These are phyloP conservation scores for Harpalus rubripes DNA, from an alignment of 2,888 invertebrate genomes.

Conservation along the genomic window DNA sequence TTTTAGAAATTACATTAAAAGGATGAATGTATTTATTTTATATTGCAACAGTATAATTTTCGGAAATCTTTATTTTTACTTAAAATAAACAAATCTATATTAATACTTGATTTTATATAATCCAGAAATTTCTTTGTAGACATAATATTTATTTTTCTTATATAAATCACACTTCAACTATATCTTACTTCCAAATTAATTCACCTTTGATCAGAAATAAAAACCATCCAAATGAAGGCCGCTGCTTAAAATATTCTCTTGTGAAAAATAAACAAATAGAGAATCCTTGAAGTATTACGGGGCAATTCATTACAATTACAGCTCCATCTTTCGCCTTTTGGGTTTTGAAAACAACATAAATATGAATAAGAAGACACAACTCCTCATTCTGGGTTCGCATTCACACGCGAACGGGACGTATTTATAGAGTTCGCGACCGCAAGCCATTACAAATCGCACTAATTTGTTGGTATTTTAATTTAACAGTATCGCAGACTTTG, in stretches of 20 bases:
- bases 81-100: too few relatives aligned
- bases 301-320: background rate
- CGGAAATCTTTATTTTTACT: too few relatives aligned
- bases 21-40: too few relatives aligned
- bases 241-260: background rate
- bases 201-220: background rate
- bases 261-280: background rate
- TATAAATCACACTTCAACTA: too few relatives aligned
- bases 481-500: background rate
- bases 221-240: background rate
- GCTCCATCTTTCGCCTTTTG: background rate
- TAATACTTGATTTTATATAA: too few relatives aligned
- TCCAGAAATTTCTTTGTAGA: too few relatives aligned
- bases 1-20: too few relatives aligned
- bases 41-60: too few relatives aligned
- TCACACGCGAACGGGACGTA: background rate
- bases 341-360: slow-evolving; percentile 6
- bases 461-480: slow-evolving; percentile 4
- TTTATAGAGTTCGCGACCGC: background rate
- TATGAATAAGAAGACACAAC: slow-evolving; percentile 1
- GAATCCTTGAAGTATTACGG: background rate
- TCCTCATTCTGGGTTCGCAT: background rate
- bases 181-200: background rate
- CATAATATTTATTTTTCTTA: too few relatives aligned
- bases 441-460: background rate